Base-by-base conservation (phyloP, 2,888 invertebrate genomes). In the Drosophila emarginata region DNA sequence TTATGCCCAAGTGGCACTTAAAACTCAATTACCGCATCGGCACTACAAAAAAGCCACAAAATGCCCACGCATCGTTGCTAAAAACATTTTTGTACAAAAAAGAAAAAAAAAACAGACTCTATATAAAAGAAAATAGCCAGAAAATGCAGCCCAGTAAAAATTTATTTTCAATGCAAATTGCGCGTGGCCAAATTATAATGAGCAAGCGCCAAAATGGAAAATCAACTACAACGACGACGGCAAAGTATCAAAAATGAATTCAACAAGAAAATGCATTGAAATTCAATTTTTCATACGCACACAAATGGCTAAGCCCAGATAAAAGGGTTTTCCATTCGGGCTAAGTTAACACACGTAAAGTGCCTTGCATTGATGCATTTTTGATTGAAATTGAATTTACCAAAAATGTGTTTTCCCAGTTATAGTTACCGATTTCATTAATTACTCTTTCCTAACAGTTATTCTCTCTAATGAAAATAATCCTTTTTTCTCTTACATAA, bases 111-210 rank as follows among this genome's bases (percentile, higher is more conserved):
- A 26, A 5, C 1, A 26, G 6, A 5, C 72, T 71, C 73, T n/a
- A 50, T 56, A 63, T 61, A 63, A 40, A 52, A 61, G 40, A 58
- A 52, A 65, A 60, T 28, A 61, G 50, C 62, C 14, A 32, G 18
- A 59, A 39, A 36, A 52, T 23, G 32, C 39, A 14, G 28, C 21
- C 26, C 54, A 58, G 26, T 15, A 21, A 26, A 62, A 52, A 71
- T 65, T 51, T 67, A 72, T 73, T 69, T 66, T 40, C 53, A 58
- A 80, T 82, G 83, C 60, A 77, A 85, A 82, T 85, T 79, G 69
- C 57, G 64, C 83, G 62, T 73, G 56, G 65, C 72, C 60, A 79
- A 73, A 72, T 69, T 70, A 58, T 60, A 56, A 77, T 63, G 64
- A 56, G 62, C 61, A 15, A 60, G 40, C 23, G 61, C 12, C 52